These are phyloP conservation scores for Montifringilla adamsi DNA, from an alignment of 2,113 vertebrate genomes.

Conservation along the genomic window DNA sequence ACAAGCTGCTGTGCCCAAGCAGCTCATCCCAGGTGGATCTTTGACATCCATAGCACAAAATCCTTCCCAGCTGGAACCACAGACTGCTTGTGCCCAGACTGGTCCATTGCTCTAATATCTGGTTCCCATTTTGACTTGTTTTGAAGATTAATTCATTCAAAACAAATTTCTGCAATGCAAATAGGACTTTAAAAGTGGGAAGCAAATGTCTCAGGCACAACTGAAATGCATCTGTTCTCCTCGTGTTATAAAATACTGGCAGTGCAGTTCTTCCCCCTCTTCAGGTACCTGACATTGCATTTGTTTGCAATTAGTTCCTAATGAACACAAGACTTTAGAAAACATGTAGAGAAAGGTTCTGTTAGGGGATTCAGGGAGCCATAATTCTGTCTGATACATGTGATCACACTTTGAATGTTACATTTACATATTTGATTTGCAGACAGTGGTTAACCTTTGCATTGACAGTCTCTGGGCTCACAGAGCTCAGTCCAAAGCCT, in stretches of 20 bases:
- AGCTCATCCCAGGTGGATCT: background rate
- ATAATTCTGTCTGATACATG: conserved; percentile 38
- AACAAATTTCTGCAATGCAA: background rate
- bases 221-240: background rate
- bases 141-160: background rate
- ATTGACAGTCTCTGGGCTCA: conserved; percentile 17
- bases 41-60: background rate
- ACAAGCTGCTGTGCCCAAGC: background rate
- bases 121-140: background rate
- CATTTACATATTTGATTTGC: conserved; percentile 65
- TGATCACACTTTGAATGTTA: conserved; percentile 57
- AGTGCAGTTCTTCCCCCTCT: background rate
- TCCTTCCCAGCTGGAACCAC: background rate
- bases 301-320: conserved; percentile 28
- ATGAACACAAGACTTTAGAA: background rate
- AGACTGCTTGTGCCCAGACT: background rate
- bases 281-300: background rate
- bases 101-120: background rate
- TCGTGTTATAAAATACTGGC: background rate
- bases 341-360: background rate
- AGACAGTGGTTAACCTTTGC: conserved; percentile 51
- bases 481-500: background rate
- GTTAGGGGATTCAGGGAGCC: background rate
- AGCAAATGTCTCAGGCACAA: background rate
- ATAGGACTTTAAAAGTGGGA: background rate